These are phyloP conservation scores for Pararge aegeria DNA, from an alignment of 1,140 invertebrate species.

Conservation along the genomic window DNA sequence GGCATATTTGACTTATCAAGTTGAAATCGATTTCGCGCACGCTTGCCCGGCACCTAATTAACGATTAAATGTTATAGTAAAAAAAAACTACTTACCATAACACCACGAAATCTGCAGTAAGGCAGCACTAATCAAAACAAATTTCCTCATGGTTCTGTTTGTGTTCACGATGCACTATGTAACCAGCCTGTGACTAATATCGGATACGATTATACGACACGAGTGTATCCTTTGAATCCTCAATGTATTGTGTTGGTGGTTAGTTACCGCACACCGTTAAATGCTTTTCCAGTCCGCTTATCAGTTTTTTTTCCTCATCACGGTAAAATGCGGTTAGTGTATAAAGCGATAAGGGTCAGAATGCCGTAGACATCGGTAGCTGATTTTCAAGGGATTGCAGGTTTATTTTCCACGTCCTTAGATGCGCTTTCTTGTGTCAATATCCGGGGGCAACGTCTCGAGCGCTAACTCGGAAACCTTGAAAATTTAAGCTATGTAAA, in stretches of 20 bases:
- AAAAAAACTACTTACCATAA: constrained; percentile 36
- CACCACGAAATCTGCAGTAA: constrained; percentile 37
- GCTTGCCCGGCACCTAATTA: neutral
- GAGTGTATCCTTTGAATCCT: constrained; percentile 24
- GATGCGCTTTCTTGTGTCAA: constrained; percentile 24
- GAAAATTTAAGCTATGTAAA: neutral
- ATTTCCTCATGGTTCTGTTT: constrained; percentile 37
- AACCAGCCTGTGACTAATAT: constrained; percentile 10
- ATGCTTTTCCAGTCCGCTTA: constrained; percentile 34
- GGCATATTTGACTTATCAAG: neutral
- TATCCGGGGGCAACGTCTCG: constrained; percentile 21
- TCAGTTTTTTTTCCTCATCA: constrained; percentile 22
- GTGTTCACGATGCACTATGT: constrained; percentile 6
- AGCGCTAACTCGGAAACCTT: neutral
- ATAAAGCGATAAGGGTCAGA: constrained; percentile 22
- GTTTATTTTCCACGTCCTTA: constrained; percentile 3
- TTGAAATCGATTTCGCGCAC: no score
- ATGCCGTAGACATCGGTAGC: neutral
- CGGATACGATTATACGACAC: constrained; percentile 21
- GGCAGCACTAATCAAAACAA: constrained; percentile 42
- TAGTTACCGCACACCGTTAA: constrained; percentile 34
- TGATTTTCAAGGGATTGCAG: neutral
- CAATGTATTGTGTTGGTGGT: constrained; percentile 27
- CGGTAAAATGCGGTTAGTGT: constrained; percentile 25
- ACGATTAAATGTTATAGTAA: no score